Percentiles rank a stretch among this genome's conserved stretches.
Evolutionary conservation across 2,888 invertebrate genomes (phyloP).

Genomic region (Netelia virgata): DNA sequence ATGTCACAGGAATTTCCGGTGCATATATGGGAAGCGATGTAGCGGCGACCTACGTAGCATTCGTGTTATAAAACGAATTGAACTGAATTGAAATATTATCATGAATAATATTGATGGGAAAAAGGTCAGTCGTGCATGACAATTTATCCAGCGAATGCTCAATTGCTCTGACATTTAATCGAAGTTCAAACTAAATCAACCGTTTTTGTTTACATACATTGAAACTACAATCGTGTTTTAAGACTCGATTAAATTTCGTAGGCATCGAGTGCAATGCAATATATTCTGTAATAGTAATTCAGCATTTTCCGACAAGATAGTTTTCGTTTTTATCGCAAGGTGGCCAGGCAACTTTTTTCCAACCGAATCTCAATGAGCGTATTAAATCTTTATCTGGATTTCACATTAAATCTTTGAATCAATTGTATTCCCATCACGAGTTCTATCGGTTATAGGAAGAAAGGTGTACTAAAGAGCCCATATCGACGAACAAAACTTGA

Average conservation of each 20-base stretch:
- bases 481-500: too few species aligned
- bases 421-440: too few species aligned
- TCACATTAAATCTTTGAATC: too few species aligned
- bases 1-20: neutral
- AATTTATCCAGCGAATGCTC: too few species aligned
- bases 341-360: neutral
- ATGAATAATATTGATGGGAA: neutral
- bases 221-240: too few species aligned
- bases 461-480: too few species aligned
- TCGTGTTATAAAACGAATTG: neutral
- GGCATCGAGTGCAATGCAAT: neutral
- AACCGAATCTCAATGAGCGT: neutral
- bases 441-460: too few species aligned
- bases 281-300: neutral
- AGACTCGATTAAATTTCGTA: neutral
- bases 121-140: too few species aligned
- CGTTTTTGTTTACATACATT: too few species aligned
- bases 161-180: too few species aligned
- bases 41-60: neutral
- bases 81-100: neutral
- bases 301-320: neutral
- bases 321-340: neutral
- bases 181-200: too few species aligned
- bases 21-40: neutral
- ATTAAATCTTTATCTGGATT: too few species aligned